These are phyloP conservation scores for Lordiphosa andalusiaca DNA, from an alignment of 2,888 invertebrate species.

Conservation along the genomic window DNA sequence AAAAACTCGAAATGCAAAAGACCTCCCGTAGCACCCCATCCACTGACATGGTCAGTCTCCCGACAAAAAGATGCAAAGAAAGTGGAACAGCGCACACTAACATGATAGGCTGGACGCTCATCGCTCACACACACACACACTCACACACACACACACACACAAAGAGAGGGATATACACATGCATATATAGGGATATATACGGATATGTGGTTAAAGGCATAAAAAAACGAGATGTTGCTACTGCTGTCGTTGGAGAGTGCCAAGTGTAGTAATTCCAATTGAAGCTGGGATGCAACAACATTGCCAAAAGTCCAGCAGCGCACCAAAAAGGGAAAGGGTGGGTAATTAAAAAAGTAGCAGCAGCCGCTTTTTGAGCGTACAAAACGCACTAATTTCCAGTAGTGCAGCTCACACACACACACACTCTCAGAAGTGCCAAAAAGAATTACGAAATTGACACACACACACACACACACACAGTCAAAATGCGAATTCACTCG, in stretches of 20 bases:
- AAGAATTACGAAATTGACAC: conserved; percentile 47
- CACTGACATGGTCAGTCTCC: conserved; percentile 6
- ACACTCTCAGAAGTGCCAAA: conserved; percentile 28
- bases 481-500: conserved; percentile 15
- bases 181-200: conserved; percentile 38
- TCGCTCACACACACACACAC: conserved; percentile 43
- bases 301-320: conserved; percentile 35
- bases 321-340: conserved; percentile 63
- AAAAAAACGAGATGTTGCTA: conserved; percentile 30
- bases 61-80: conserved; percentile 44
- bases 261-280: conserved; percentile 74
- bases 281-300: conserved; percentile 49
- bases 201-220: conserved; percentile 49
- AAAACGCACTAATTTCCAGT: conserved; percentile 73
- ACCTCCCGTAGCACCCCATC: conserved; percentile 23
- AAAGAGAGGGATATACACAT: conserved; percentile 13
- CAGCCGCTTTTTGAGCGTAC: conserved; percentile 66
- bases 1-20: conserved; percentile 36
- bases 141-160: conserved; percentile 41
- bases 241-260: conserved; percentile 52
- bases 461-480: conserved; percentile 13
- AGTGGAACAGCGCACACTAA: conserved; percentile 61
- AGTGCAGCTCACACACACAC: conserved; percentile 42
- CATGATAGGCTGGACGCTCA: conserved; percentile 64
- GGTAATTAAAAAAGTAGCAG: conserved; percentile 74